Evolutionary conservation across 2,888 invertebrate species (phyloP), one percentile per base, ranked within the genome.

Genomic region (Pristionchus japonicus): DNA sequence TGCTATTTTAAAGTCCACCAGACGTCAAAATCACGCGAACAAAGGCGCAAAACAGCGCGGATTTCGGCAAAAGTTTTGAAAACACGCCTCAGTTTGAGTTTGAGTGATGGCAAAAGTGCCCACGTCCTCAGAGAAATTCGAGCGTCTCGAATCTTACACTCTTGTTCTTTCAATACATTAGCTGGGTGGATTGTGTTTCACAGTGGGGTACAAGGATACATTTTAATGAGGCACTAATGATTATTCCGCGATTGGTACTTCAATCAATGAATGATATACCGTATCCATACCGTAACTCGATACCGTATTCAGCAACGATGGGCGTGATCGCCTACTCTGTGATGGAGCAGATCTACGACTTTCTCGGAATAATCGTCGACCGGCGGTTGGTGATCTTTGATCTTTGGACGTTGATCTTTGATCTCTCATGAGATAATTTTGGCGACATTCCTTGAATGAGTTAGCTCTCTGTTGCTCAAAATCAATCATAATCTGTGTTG

Each of bases 291-390:
- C 34, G 67, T 34, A 67, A 15, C 13, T 15, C 4, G 17, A 57
- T 34, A 31, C 31, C 64, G 64, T 31, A 34, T 77, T n/a, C 77
- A 77, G 77, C 43, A 7, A 85, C 40, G 64, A 85, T 85, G 67
- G 43, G 52, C 20, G 49, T 64, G 2, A 61, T 67, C 47, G n/a
- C 27, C 20, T 85, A 67, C 34, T 61, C 43, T 20, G 40, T 49
- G 27, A 34, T 64, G 64, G 64, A 49, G 27, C 85, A 85, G 64
- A 31, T 67, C 52, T 34, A 83, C 34, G 20, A 34, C 1, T 83
- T 49, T 7, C 49, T 49, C n/a, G 31, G 47, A 15, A 43, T 49
- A 3, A 27, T 27, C 20, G 80, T 47, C 47, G 31, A 47, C n/a
- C 11, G 47, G 17, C 13, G 43, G 80, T 70, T 20, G 37, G 70